Base-by-base conservation (phyloP, 2,888 invertebrate species). In the Andrena trimmerana region DNA sequence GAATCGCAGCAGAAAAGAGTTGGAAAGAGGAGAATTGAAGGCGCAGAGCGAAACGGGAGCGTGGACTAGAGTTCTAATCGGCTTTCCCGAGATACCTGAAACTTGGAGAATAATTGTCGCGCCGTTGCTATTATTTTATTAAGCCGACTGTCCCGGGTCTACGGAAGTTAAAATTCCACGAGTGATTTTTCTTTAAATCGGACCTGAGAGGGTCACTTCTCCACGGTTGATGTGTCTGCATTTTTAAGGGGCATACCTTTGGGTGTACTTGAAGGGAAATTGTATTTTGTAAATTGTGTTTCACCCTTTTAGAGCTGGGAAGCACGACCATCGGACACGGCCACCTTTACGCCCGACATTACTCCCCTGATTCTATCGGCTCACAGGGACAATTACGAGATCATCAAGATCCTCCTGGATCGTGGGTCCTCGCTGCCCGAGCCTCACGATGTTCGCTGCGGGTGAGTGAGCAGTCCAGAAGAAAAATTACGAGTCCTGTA, bases 311-410 rank as follows among this genome's bases (percentile, higher is more conserved):
- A 98, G 98, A 98, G 98, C 92, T 98, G 98, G 98, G 98, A 98
- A 94, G 97, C 98, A 69, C 95, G 98, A 72, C 97, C 98, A 36
- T 97, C 98, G 80, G 98, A 98, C 93, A 98, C 98, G 78, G 98
- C 98, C 52, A 98, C 98, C 42, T 99, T 99, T 95, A 99, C 99
- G 16, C 97, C 99, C 2, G 99, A 99, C 95, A 99, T 99, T 93
- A 99, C 99, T 4, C 99, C 99, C 16, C 96, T 99, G 89, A 99
- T 99, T 93, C 96, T 99, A 91, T 98, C 99, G 29, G 99, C 99
- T 81, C 99, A 99, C 95, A 96, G 99, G 85, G 99, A 99, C 95
- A 99, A 99, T 95, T 99, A 99, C 95, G 99, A 99, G 95, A 99
- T 99, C 94, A 99, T 99, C 94, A 99, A 99, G 95, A 97, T 99